Base-by-base conservation (phyloP, 2,888 invertebrate species). In the Adelphocoris suturalis region DNA sequence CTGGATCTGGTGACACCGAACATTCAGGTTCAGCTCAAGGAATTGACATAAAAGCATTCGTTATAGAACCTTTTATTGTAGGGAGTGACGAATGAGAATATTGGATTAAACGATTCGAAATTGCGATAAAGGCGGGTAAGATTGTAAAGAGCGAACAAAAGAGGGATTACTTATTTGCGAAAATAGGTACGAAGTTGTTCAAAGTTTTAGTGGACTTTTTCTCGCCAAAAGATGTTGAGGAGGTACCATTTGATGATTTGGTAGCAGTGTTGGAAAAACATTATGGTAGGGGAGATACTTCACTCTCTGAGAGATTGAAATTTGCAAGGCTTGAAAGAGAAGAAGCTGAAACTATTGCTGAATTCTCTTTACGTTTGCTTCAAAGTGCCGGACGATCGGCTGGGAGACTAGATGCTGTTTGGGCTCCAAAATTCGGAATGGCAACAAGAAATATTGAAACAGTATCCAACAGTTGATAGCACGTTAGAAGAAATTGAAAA, bases 221-320 rank as follows among this genome's bases (percentile, higher is more conserved):
- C n/a, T n/a, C n/a, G n/a, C n/a, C n/a, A n/a, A n/a, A n/a, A n/a
- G 52, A 52, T 52, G 52, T 52, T 13, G 52, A 52, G 52, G 52
- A 52, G 16, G 16, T 52, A 14, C 13, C 14, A 13, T 52, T 52
- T 16, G 12, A 61, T 61, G 61, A 61, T 9, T 19, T 61, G n/a
- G 61, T 61, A n/a, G 61, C 19, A 61, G 61, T 61, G 61, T 19
- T 61, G 9, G 61, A 61, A 19, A 61, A 61, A 61, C 61, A 19
- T 61, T 61, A 61, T 61, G 61, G 61, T 9, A 61, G 19, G 61
- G 61, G 61, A 0, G 61, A 61, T 19, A 19, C 19, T n/a, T 61
- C 19, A 1, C 61, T 61, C 61, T 61, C 61, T 61, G 61, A 61
- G 9, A 61, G 19, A 61, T 19, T 61, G 19, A 61, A 61, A 61